These are phyloP conservation scores for Dendropsophus ebraccatus DNA, from an alignment of 2,113 vertebrate genomes.

Conservation along the genomic window DNA sequence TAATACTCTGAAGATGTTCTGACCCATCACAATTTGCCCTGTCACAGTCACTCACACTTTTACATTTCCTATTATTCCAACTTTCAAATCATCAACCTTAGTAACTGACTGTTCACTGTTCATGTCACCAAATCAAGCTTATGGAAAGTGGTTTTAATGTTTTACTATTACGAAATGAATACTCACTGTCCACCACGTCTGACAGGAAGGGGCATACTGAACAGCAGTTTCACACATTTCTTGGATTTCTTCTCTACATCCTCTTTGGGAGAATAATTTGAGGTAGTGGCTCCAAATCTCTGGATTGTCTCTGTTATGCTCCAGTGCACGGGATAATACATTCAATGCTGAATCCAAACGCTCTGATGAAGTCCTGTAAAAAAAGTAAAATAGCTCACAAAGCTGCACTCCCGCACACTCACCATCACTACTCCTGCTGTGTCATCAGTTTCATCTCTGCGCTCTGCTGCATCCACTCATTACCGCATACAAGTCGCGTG, in stretches of 20 bases:
- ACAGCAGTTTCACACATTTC: constrained; percentile 99
- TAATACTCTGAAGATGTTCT: too few relatives aligned
- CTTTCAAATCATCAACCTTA: too few relatives aligned
- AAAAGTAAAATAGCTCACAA: background rate
- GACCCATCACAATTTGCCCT: too few relatives aligned
- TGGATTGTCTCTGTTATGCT: constrained; percentile 89
- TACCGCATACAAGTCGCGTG: too few relatives aligned
- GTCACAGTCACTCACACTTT: background rate
- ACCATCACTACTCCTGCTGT: too few relatives aligned
- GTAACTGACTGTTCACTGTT: too few relatives aligned
- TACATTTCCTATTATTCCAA: too few relatives aligned
- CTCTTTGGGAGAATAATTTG: constrained; percentile 86
- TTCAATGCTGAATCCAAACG: constrained; percentile 93
- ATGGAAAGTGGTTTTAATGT: too few relatives aligned
- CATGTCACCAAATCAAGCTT: too few relatives aligned
- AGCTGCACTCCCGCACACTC: too few relatives aligned
- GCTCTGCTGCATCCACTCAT: too few relatives aligned
- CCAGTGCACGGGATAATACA: constrained; percentile 92
- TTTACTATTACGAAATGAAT: background rate
- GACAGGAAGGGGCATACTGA: constrained; percentile 87
- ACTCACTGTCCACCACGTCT: constrained; percentile 94
- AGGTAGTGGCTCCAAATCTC: constrained; percentile 98
- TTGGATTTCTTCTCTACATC: constrained; percentile 87
- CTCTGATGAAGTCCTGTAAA: constrained; percentile 79
- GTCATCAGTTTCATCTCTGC: too few relatives aligned